A percentile compares a stretch with the other conserved stretches of the same genome.
Evolutionary conservation across 2,888 invertebrate species (phyloP).

Genomic region (Allolobophora icterica): DNA sequence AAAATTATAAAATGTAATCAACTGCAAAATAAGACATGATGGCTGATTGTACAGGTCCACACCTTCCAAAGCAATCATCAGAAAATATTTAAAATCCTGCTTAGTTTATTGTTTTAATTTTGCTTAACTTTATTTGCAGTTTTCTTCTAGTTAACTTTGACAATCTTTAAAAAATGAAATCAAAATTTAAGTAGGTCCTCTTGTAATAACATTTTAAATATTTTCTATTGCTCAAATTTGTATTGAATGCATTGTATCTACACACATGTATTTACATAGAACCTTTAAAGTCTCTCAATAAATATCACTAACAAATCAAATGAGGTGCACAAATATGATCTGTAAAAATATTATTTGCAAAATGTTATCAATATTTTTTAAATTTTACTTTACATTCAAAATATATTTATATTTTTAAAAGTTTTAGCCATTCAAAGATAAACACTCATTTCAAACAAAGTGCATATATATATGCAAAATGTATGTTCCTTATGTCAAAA

Average conservation of each 20-base stretch:
- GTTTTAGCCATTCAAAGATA: too few species aligned
- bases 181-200: neutral
- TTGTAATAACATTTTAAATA: neutral
- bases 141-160: neutral
- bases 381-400: neutral
- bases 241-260: neutral
- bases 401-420: neutral
- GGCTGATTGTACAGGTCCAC: neutral
- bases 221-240: neutral
- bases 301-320: too few species aligned
- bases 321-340: too few species aligned
- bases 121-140: neutral
- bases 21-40: neutral
- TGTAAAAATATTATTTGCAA: too few species aligned
- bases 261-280: too few species aligned
- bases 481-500: too few species aligned
- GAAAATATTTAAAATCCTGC: too few species aligned
- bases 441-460: too few species aligned
- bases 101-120: neutral
- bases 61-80: neutral
- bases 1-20: neutral
- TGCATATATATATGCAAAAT: too few species aligned
- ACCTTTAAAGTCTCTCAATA: too few species aligned
- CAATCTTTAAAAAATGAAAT: neutral
- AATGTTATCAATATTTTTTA: too few species aligned